These are phyloP conservation scores for Archegozetes longisetosus DNA, from an alignment of 1,140 invertebrate genomes.

Conservation along the genomic window DNA sequence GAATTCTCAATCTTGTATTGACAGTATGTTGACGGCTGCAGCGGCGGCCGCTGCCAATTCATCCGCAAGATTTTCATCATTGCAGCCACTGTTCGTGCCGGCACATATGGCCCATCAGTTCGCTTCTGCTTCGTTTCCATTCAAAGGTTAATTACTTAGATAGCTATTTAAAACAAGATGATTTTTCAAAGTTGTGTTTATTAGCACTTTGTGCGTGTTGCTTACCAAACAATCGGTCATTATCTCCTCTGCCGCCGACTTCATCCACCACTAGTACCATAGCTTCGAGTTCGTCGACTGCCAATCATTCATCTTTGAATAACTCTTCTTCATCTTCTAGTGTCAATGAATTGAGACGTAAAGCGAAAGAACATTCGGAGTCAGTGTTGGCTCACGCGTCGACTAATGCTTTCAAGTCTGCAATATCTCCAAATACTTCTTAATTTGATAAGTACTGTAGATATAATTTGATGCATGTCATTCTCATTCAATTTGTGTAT, in stretches of 20 bases:
- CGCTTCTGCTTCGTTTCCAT: neutral
- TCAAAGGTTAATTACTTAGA: neutral
- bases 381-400: constrained; percentile 38
- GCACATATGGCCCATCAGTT: neutral
- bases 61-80: neutral
- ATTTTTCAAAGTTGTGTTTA: neutral
- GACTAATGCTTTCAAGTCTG: neutral
- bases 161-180: neutral
- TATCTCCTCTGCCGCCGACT: neutral
- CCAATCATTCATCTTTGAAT: constrained; percentile 28
- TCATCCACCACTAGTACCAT: neutral
- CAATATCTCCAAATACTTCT: neutral
- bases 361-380: constrained; percentile 77
- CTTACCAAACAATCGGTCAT: neutral
- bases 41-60: constrained; percentile 3
- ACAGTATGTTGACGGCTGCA: constrained; percentile 10
- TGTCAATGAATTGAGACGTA: constrained; percentile 65
- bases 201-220: neutral
- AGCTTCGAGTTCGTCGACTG: neutral
- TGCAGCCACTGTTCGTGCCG: constrained; percentile 5
- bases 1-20: neutral
- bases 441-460: neutral
- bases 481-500: neutral
- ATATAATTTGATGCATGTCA: too few relatives aligned
- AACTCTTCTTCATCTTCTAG: constrained; percentile 41